Conservation (phyloP, 2,113 vertebrate species). For the Pristiophorus japonicus region DNA sequence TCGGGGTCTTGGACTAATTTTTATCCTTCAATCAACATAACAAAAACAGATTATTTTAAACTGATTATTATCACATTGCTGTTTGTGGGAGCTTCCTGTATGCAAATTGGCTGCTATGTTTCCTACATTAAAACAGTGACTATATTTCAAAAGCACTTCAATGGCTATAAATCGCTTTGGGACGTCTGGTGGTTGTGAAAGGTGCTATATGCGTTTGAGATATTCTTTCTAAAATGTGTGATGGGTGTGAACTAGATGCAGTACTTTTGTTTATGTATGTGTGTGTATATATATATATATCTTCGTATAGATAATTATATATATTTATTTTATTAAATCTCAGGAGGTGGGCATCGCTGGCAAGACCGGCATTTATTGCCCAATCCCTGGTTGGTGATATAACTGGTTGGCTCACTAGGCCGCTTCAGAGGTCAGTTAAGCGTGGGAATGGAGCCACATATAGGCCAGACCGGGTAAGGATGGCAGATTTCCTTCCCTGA, state of each 20-base stretch:
- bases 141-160: background rate
- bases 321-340: background rate
- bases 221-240: no score
- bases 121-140: background rate
- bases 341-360: background rate
- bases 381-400: background rate
- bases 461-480: background rate
- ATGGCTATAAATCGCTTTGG: background rate
- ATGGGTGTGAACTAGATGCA: no score
- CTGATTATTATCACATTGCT: background rate
- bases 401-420: no score
- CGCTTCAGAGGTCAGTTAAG: background rate
- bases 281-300: no score
- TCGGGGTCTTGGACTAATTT: background rate
- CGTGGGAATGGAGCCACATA: background rate
- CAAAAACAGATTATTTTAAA: background rate
- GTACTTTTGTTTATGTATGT: no score
- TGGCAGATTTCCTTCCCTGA: background rate
- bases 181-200: background rate
- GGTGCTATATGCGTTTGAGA: background rate
- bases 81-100: background rate
- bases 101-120: background rate
- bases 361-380: no score
- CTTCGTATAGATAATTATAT: background rate
- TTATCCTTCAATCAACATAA: background rate